phyloP scores from a whole-genome alignment of 2,888 invertebrate species.

The Perizoma affinitatum region DNA sequence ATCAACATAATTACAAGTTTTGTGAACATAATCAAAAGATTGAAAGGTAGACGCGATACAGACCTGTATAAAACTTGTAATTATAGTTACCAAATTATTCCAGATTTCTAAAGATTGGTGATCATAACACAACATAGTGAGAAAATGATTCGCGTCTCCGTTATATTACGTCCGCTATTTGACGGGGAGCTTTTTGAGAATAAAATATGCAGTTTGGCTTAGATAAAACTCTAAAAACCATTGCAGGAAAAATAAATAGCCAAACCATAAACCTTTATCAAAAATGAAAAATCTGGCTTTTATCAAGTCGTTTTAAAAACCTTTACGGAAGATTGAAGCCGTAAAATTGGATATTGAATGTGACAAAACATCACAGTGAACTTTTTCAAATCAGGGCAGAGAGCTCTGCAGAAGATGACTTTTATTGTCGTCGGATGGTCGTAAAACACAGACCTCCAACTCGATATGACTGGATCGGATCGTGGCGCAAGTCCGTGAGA shows the following conservation, averaged over 20 bases:
- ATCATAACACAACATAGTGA: too few relatives aligned
- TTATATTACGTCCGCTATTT: too few relatives aligned
- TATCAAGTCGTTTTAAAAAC: slow-evolving; percentile 15
- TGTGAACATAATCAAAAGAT: too few relatives aligned
- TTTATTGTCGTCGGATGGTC: slow-evolving; percentile 38
- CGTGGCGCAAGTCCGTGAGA: slow-evolving; percentile 5
- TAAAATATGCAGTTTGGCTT: too few relatives aligned
- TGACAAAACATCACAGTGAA: slow-evolving; percentile 32
- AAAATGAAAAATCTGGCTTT: slow-evolving; percentile 9
- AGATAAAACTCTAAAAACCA: too few relatives aligned
- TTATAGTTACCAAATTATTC: too few relatives aligned
- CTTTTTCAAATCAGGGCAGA: slow-evolving; percentile 36
- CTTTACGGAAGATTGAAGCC: slow-evolving; percentile 20
- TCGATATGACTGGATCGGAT: slow-evolving; percentile 25
- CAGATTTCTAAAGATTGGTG: too few relatives aligned
- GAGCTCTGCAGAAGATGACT: slow-evolving; percentile 40
- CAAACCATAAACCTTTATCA: slow-evolving; percentile 4
- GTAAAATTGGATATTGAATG: slow-evolving; percentile 31
- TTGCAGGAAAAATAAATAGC: not conserved
- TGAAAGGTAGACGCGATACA: too few relatives aligned
- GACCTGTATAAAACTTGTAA: too few relatives aligned
- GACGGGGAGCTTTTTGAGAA: too few relatives aligned
- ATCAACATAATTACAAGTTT: too few relatives aligned
- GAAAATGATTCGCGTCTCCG: too few relatives aligned
- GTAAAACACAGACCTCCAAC: slow-evolving; percentile 40